A percentile compares a stretch with the other conserved stretches of the same genome.
Evolutionary conservation across 2,113 vertebrate genomes (phyloP).

Genomic region (Megaceryle torquata): DNA sequence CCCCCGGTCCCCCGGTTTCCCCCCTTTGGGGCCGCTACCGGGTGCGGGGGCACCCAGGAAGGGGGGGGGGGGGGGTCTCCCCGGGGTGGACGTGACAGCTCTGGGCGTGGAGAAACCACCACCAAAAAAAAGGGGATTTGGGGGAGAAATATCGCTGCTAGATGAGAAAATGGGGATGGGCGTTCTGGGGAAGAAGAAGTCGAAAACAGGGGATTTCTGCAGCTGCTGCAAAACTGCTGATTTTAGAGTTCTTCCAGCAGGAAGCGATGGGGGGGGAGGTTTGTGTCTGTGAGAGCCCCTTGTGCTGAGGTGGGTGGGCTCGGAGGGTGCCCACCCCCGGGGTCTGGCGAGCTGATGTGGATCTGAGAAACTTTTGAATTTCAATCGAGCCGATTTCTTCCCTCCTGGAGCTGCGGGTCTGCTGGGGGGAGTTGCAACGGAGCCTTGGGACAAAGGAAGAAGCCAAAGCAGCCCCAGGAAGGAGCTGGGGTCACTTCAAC

Average conservation of each 20-base stretch:
- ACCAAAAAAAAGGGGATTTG: neutral
- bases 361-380: neutral
- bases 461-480: neutral
- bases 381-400: neutral
- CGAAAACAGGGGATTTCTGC: neutral
- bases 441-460: neutral
- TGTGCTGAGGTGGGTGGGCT: rapidly evolving
- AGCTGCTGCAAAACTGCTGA: neutral
- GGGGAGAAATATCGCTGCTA: neutral
- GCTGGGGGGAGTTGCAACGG: neutral
- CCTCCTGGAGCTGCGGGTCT: neutral
- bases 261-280: neutral
- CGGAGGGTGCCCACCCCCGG: neutral
- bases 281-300: neutral
- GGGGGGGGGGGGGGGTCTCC: too few relatives aligned
- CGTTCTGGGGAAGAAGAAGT: neutral
- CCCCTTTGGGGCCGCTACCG: too few relatives aligned
- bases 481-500: rapidly evolving
- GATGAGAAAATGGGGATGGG: neutral
- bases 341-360: neutral
- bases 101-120: too few relatives aligned
- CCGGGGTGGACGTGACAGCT: too few relatives aligned
- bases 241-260: neutral
- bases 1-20: neutral
- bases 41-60: neutral